phyloP scores from a whole-genome alignment of 1,140 invertebrate genomes.

The Drosophila pandora region DNA sequence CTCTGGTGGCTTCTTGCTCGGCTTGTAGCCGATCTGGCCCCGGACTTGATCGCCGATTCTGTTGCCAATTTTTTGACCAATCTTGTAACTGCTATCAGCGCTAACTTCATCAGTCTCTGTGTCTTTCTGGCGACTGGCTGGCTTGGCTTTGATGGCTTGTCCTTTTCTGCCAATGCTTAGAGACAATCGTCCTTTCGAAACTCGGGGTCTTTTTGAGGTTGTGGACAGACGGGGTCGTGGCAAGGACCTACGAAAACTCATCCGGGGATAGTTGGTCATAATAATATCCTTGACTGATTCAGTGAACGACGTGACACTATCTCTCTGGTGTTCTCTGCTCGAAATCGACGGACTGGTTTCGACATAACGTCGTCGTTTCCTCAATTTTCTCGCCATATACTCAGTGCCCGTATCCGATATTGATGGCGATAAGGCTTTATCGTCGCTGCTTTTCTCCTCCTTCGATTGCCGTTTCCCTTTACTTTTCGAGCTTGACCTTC shows the following conservation, averaged over 20 bases:
- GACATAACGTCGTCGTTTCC: not conserved
- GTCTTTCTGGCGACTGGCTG: not conserved
- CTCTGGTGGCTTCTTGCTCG: not conserved
- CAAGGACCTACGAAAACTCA: not conserved
- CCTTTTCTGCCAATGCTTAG: no score
- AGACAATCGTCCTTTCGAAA: not conserved
- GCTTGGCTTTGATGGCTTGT: not conserved
- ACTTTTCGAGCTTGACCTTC: no score
- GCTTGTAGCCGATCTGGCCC: slow-evolving; percentile 1
- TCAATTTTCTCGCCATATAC: not conserved
- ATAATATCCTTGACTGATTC: not conserved
- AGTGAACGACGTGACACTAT: not conserved
- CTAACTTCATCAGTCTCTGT: not conserved
- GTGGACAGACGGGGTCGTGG: not conserved
- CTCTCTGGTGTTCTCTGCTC: not conserved
- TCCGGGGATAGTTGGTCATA: not conserved
- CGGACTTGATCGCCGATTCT: not conserved
- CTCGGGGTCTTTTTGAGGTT: not conserved
- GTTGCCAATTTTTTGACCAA: not conserved
- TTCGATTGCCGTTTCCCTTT: no score
- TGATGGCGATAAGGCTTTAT: not conserved
- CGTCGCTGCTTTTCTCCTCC: no score
- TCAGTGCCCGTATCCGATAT: not conserved
- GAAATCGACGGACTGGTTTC: not conserved
- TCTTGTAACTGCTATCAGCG: not conserved